Evolutionary conservation across 2,797 vertebrate genomes (phyloP).

Genomic region (Chelonia mydas): DNA sequence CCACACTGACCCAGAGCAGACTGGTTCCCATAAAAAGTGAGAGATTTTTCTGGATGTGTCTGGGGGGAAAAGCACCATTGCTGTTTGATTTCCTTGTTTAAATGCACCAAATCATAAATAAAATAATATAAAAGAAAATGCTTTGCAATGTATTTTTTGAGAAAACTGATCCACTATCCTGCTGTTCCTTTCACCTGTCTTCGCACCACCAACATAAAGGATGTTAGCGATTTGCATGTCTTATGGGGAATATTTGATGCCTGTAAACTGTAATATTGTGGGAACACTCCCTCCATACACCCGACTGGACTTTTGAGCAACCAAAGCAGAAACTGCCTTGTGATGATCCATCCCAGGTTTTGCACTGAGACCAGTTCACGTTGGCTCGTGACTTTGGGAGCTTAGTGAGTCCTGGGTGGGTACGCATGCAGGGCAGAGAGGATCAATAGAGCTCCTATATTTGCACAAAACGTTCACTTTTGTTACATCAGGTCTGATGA

Average conservation of each 20-base stretch:
- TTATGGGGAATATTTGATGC: not conserved
- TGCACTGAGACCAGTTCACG: accelerated
- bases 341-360: not conserved
- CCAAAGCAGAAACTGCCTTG: not conserved
- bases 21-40: not conserved
- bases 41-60: not conserved
- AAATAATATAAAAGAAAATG: not conserved
- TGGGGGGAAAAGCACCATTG: not conserved
- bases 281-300: not conserved
- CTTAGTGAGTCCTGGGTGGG: not conserved
- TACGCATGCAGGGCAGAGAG: not conserved
- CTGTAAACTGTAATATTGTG: not conserved
- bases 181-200: not conserved
- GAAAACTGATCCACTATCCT: not conserved
- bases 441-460: not conserved
- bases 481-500: not conserved
- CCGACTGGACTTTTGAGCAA: not conserved
- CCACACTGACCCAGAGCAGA: not conserved
- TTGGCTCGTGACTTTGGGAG: accelerated
- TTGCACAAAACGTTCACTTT: not conserved
- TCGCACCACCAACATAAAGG: not conserved
- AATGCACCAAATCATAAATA: not conserved
- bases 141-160: not conserved
- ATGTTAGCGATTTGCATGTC: not conserved
- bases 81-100: not conserved